Conservation (phyloP, 2,797 vertebrate genomes). For the Lindbergichthys nudifrons region DNA sequence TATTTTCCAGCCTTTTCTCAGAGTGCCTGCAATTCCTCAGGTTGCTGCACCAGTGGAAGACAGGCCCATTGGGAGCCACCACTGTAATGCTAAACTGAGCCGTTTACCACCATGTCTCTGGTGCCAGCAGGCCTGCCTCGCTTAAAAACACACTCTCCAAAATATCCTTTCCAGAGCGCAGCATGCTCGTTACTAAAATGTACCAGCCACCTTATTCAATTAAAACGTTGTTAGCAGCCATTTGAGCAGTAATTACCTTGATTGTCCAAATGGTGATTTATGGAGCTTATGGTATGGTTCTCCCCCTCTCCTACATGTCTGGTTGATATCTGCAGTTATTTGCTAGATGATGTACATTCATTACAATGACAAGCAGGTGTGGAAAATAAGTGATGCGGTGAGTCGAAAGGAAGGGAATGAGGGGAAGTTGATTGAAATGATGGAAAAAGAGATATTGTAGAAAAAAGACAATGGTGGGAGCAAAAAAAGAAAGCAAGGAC, state of each 20-base stretch:
- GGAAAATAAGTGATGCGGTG: constrained; percentile 55
- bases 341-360: constrained; percentile 63
- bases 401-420: constrained; percentile 38
- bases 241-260: constrained; percentile 73
- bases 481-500: constrained; percentile 15
- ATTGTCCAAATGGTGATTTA: constrained; percentile 78
- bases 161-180: constrained; percentile 68
- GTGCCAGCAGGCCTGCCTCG: constrained; percentile 67
- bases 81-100: constrained; percentile 78
- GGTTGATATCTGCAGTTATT: constrained; percentile 65
- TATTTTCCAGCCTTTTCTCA: constrained; percentile 72
- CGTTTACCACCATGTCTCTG: constrained; percentile 67
- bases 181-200: constrained; percentile 52
- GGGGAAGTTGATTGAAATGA: constrained; percentile 41
- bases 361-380: constrained; percentile 74
- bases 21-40: constrained; percentile 79
- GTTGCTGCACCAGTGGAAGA: constrained; percentile 71
- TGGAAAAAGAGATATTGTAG: constrained; percentile 30
- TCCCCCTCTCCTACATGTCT: constrained; percentile 53
- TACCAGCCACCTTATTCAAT: constrained; percentile 72
- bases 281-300: constrained; percentile 50
- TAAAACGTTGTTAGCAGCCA: constrained; percentile 70
- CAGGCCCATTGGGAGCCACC: constrained; percentile 74
- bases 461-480: constrained; percentile 43
- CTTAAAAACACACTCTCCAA: constrained; percentile 53